Evolutionary conservation across 1,140 invertebrate genomes (phyloP), one percentile per base, ranked within the genome.

Genomic region (Camponotus pennsylvanicus): DNA sequence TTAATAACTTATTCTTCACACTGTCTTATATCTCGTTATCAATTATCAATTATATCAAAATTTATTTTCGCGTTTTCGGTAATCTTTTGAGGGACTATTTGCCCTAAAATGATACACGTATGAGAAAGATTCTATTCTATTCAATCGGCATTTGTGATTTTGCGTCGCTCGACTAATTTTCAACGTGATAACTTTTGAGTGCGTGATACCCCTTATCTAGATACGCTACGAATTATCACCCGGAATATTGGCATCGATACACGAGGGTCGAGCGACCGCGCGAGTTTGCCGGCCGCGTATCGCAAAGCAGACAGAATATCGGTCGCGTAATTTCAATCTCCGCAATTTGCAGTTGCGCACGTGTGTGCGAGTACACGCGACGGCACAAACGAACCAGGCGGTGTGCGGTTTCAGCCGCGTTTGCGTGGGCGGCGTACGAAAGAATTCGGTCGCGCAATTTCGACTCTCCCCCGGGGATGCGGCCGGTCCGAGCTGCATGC

Each of bases 301-400:
- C 27, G 69, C 69, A 63, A 63, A 83, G 55, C 79, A 61, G 79
- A 75, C 79, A 57, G 69, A 73, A 83, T 83, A 83, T 83, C 79
- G 79, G 79, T 57, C 55, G n/a, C 69, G 79, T 83, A 83, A 83
- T 83, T 83, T 83, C 79, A 83, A 83, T 83, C 79, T 83, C 79
- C 79, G 79, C 79, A 83, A 83, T 83, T 83, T 83, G 79, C 69
- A 83, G 27, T 15, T 11, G 40, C 34, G 57, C 11, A n/a, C 32
- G 40, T 42, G 8, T n/a, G 13, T 18, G 37, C 7, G 42, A 9
- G 21, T 27, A 11, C 21, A 21, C 21, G 21, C 21, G 21, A 34
- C 9, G 66, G 64, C 52, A 42, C 34, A 71, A 71, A 71, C 66
- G 78, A 71, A 71, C 52, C 55, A 67, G 13, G 40, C 42, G 69